A percentile compares a stretch with the other conserved stretches of the same genome.
Evolutionary conservation across 2,797 vertebrate genomes (phyloP).

Genomic region (Gila robusta): DNA sequence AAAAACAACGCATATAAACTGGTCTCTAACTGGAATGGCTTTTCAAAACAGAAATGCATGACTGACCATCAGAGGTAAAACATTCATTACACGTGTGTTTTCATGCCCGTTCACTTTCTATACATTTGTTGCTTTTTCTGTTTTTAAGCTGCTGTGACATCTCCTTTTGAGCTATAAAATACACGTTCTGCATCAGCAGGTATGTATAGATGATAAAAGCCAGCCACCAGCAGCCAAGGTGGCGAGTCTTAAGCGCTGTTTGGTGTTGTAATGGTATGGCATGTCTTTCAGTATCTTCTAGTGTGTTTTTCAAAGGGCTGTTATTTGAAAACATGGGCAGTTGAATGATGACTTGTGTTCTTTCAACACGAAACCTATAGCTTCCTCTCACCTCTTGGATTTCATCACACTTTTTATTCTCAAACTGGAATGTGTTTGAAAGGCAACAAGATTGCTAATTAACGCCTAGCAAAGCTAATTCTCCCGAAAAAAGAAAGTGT

Average conservation of each 20-base stretch:
- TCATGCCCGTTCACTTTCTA: constrained; percentile 22
- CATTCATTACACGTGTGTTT: constrained; percentile 41
- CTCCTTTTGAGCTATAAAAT: constrained; percentile 27
- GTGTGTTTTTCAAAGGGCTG: constrained; percentile 74
- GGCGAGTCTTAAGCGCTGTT: constrained; percentile 37
- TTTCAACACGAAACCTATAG: constrained; percentile 68
- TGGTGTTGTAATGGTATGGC: constrained; percentile 58
- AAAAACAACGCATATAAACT: constrained; percentile 57
- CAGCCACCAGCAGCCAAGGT: neutral
- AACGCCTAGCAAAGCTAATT: constrained; percentile 16
- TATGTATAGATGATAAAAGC: constrained; percentile 18
- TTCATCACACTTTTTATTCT: constrained; percentile 70
- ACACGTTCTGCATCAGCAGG: constrained; percentile 28
- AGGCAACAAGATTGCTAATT: constrained; percentile 58
- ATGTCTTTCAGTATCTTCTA: constrained; percentile 79
- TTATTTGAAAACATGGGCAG: constrained; percentile 72
- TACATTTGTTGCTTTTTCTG: neutral
- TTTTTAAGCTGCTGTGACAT: constrained; percentile 18
- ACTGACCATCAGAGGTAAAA: constrained; percentile 15
- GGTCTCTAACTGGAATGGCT: constrained; percentile 47
- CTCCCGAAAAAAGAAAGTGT: neutral
- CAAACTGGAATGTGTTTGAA: constrained; percentile 65
- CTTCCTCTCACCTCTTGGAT: constrained; percentile 65
- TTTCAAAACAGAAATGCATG: constrained; percentile 54
- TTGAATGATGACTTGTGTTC: constrained; percentile 79